Base-by-base conservation (phyloP, 2,888 invertebrate genomes). In the Salticus scenicus region DNA sequence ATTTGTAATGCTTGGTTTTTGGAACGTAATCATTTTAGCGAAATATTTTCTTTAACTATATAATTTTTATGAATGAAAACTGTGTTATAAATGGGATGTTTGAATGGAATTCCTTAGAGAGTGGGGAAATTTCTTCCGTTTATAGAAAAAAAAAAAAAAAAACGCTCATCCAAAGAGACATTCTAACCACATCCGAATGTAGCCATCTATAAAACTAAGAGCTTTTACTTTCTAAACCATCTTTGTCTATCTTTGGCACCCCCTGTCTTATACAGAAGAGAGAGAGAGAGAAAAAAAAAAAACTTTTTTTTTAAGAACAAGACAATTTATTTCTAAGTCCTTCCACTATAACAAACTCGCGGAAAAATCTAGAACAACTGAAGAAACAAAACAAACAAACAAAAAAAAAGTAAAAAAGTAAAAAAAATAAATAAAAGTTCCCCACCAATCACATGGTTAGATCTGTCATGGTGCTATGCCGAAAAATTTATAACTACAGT, bases 261-360 rank as follows among this genome's bases (percentile, higher is more conserved):
- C 57, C 57, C 57, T 24, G 73, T 12, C n/a, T 47, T 17, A 47
- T 47, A 77, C 72, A 71, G 24, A 51, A 51, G 66, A 51, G 51
- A 27, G 42, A 67, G 42, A 72, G 5, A 47, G 10, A 72, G 66
- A 51, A 66, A 27, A 63, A 67, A 64, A 72, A 14, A 47, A n/a
- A 72, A n/a, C 4, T n/a, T 31, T 47, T 41, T 41, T 31, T 67
- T 84, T 84, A 84, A 84, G 83, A 84, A 27, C 72, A 42, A 41
- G 31, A 77, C 83, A 84, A 84, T 84, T 84, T 84, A 84, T 84
- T 84, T 84, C 83, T 84, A 84, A 84, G 83, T 51, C 72, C 75
- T 27, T 20, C 77, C 57, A 67, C 66, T 73, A 84, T 84, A 84
- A 84, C 83, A 84, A 84, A 77, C 81, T 74, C 69, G 20, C 24